Conservation (phyloP, 2,888 invertebrate species). For the Anodontia alba region DNA sequence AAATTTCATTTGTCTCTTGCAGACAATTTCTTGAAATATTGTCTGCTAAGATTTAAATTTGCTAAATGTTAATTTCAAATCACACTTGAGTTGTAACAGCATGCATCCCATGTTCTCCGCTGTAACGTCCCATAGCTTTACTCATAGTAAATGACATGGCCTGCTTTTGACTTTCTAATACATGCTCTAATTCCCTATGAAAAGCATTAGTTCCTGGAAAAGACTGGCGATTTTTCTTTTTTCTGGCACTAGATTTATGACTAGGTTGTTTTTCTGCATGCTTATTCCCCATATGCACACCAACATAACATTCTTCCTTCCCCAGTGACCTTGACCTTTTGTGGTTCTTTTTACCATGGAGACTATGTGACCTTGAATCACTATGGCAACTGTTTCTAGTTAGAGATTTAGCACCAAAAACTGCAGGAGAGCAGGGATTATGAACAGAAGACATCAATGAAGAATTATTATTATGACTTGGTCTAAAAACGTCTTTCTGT, state of each 20-base stretch:
- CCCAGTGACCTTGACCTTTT: constrained; percentile 17
- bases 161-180: constrained; percentile 32
- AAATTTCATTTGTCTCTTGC: too few relatives aligned
- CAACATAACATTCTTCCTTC: constrained; percentile 10
- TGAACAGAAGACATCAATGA: neutral
- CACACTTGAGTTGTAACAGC: constrained; percentile 14
- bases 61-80: too few relatives aligned
- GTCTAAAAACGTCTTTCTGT: neutral
- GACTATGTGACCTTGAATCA: constrained; percentile 12
- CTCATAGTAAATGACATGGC: neutral
- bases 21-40: too few relatives aligned
- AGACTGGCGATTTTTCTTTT: constrained; percentile 23
- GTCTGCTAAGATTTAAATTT: too few relatives aligned
- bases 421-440: neutral
- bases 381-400: constrained; percentile 6
- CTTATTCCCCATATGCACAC: neutral
- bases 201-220: constrained; percentile 33
- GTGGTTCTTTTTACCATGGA: constrained; percentile 1
- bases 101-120: neutral
- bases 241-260: constrained; percentile 12
- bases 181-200: constrained; percentile 44
- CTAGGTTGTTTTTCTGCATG: constrained; percentile 10
- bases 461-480: neutral
- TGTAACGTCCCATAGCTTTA: neutral
- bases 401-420: neutral